Evolutionary conservation across 1,140 invertebrate genomes (phyloP), one percentile per base, ranked within the genome.

Genomic region (Cydia amplana): DNA sequence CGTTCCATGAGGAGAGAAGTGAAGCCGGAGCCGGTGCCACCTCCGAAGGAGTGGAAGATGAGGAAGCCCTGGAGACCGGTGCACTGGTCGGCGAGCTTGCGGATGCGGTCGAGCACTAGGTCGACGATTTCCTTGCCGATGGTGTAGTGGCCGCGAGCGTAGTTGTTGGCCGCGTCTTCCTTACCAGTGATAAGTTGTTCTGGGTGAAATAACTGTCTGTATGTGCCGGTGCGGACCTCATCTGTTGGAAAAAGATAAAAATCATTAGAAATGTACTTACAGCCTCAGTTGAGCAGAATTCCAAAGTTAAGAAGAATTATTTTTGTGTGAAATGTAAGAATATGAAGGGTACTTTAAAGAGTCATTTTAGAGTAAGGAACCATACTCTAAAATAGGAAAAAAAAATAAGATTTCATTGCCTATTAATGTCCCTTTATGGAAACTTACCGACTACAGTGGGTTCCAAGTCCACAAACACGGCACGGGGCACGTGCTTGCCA

Each of bases 121-220:
- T 97, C 97, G 28, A 98, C 96, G 88, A 96, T 96, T 93, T 97
- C 97, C 93, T 97, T 98, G 78, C 97, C 97, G 86, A 98, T 97
- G 76, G 97, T 98, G 94, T 98, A 98, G 93, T 98, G 97, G 73
- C 97, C 97, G 82, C 97, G 94, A 40, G 96, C 97, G 82, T 97
- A 97, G 93, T 98, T 98, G 92, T 97, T 98, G 75, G 97, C 97
- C 36, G 97, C 97, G 89, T 98, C 97, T 93, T 98, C 97, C 89
- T 97, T 97, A 74, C 96, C 96, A 81, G 96, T 97, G 88, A 97
- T 96, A 83, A 97, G 94, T 90, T 97, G 96, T 90, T 97, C 96
- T 72, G 96, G 97, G 88, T 97, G 96, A 94, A 97, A 98, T 79
- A 97, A 93, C 91, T 97, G 96, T 67, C 96, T 94, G 93, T 97